Base-by-base conservation (phyloP, 1,140 invertebrate species). In the Rhagoletis pomonella region DNA sequence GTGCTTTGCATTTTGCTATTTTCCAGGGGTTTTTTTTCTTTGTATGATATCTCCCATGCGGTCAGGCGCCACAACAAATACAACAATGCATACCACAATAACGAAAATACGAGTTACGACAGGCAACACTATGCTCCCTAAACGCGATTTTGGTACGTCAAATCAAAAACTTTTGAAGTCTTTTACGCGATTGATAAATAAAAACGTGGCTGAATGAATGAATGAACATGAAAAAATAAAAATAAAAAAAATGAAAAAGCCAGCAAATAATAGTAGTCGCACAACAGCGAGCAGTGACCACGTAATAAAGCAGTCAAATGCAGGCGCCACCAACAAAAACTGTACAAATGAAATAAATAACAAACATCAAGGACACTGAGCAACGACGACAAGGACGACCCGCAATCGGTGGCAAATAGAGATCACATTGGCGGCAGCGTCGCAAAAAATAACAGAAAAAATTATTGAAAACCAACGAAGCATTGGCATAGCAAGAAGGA, bases 141-240 rank as follows among this genome's bases (percentile, higher is more conserved):
- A 73, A 73, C 39, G 67, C 67, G 42, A 73, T 44, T 17, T 47
- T 14, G 67, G 14, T 44, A 12, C 10, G 12, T 44, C 67, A 73
- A 73, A 73, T 73, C 39, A 39, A 73, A n/a, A 73, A 73, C 67
- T 73, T 47, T 29, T 73, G 44, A 47, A 73, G 67, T 47, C 42
- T 73, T 73, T 73, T 73, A 73, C 67, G 42, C 67, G 67, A 73
- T 73, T 73, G 67, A 73, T 73, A 73, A 73, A 73, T 47, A 73
- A 73, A 73, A 73, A 73, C 67, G 42, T 73, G 42, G 67, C 67
- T 12, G 14, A 73, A 14, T 7, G 67, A 17, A 73, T 73, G 4
- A 44, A 47, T 17, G 67, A 42, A 67, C 42, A 62, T 62, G 6
- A 42, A 2, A 47, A 73, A 73, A 55, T 10, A 47, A 17, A 4